Percentiles rank a stretch among this genome's conserved stretches.
Evolutionary conservation across 53 echinoderm and acorn worm genomes (phyloP).

Genomic region (Paelopatides confundens): DNA sequence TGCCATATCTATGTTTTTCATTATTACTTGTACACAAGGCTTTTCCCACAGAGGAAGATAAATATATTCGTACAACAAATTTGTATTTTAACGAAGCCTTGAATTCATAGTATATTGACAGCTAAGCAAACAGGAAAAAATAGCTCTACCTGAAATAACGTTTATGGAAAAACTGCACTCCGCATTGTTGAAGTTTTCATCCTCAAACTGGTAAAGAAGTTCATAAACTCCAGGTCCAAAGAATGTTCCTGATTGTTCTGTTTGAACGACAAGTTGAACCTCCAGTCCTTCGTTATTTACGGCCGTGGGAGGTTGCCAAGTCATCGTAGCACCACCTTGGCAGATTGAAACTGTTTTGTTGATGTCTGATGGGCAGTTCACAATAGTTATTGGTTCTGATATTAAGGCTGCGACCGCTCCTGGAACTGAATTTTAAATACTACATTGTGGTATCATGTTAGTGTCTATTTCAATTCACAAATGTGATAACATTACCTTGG

Average conservation of each 20-base stretch:
- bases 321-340: background rate
- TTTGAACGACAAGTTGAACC: background rate
- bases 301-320: conserved; percentile 14
- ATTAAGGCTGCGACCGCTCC: background rate
- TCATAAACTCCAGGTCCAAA: background rate
- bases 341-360: conserved; percentile 1
- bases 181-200: background rate
- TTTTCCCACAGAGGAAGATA: too few species aligned
- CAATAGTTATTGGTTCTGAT: background rate
- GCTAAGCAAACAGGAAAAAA: too few species aligned
- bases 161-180: conserved; percentile 10
- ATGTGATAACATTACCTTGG: too few species aligned
- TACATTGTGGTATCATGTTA: too few species aligned
- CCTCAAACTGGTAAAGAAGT: conserved; percentile 5
- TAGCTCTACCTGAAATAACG: background rate
- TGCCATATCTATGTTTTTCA: too few species aligned
- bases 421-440: background rate
- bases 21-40: too few species aligned
- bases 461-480: too few species aligned
- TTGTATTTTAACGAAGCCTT: too few species aligned
- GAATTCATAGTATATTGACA: too few species aligned
- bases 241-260: background rate
- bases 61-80: too few species aligned
- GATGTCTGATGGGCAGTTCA: conserved; percentile 18
- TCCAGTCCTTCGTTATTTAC: background rate